Conservation (phyloP, 1,140 invertebrate genomes). For the Orius insidiosus region DNA sequence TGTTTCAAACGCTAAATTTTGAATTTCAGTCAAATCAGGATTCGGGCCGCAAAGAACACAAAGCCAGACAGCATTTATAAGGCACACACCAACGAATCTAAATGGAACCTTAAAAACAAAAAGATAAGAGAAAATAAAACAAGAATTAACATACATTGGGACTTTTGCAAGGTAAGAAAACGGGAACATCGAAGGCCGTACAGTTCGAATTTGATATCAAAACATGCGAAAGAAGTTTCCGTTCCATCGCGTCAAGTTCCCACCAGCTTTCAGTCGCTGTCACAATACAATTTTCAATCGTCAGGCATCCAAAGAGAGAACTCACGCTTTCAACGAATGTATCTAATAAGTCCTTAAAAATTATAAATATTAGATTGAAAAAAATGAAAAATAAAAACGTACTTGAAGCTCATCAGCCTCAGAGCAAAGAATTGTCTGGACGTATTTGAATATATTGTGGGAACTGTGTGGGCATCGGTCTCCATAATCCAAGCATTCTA, state of each 20-base stretch:
- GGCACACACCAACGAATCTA: slow-evolving; percentile 52
- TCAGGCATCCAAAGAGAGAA: slow-evolving; percentile 59
- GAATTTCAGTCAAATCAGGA: slow-evolving; percentile 50
- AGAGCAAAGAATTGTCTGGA: slow-evolving; percentile 43
- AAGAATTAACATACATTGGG: slow-evolving; percentile 42
- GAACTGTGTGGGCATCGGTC: slow-evolving; percentile 34
- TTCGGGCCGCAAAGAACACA: slow-evolving; percentile 59
- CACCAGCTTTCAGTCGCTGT: slow-evolving; percentile 66
- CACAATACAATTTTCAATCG: slow-evolving; percentile 53
- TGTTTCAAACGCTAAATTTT: slow-evolving; percentile 49
- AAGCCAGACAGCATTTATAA: slow-evolving; percentile 55
- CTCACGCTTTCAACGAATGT: slow-evolving; percentile 54
- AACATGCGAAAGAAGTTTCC: slow-evolving; percentile 49
- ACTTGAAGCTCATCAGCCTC: slow-evolving; percentile 59
- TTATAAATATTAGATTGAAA: slow-evolving; percentile 19
- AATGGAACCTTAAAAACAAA: slow-evolving; percentile 49
- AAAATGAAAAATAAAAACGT: slow-evolving; percentile 14
- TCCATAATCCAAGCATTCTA: slow-evolving; percentile 47
- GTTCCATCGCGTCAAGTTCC: slow-evolving; percentile 50
- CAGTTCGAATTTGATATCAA: slow-evolving; percentile 42
- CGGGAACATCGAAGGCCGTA: slow-evolving; percentile 52
- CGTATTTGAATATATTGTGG: slow-evolving; percentile 41
- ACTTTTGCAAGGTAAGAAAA: slow-evolving; percentile 66
- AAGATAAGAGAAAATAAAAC: not conserved
- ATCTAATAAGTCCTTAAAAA: slow-evolving; percentile 50